A percentile compares a stretch with the other conserved stretches of the same genome.
Evolutionary conservation across 2,888 invertebrate species (phyloP).

Genomic region (Drosophila anomelani): DNA sequence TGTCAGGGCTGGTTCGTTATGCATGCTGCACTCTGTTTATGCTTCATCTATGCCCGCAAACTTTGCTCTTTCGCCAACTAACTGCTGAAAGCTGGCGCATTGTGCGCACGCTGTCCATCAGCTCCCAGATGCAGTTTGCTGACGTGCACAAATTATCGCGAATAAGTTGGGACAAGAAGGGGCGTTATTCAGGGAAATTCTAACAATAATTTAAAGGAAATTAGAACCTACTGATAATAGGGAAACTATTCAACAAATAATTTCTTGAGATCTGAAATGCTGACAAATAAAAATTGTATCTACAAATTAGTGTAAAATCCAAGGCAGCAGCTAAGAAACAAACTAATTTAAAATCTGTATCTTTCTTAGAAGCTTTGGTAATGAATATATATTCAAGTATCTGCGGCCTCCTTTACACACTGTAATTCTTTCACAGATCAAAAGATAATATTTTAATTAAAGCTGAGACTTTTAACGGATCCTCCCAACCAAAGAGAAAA

Average conservation of each 20-base stretch:
- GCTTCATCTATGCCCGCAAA: conserved; percentile 26
- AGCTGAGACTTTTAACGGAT: not conserved
- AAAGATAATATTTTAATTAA: not conserved
- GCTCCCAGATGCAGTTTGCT: conserved; percentile 35
- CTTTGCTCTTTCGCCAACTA: conserved; percentile 51
- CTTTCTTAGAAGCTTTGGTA: not conserved
- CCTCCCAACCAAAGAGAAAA: not conserved
- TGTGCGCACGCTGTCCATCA: conserved; percentile 49
- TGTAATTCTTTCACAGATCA: not conserved
- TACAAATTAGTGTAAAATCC: too few relatives aligned
- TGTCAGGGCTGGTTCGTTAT: conserved; percentile 49
- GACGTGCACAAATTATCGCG: conserved; percentile 29
- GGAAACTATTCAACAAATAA: too few relatives aligned
- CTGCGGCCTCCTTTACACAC: not conserved
- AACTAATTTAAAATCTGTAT: not conserved
- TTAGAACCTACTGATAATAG: too few relatives aligned
- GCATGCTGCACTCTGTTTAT: conserved; percentile 39
- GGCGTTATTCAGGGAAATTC: not conserved
- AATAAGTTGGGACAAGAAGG: conserved; percentile 2
- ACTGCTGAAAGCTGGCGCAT: conserved; percentile 71
- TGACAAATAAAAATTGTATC: too few relatives aligned
- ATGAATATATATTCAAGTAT: not conserved
- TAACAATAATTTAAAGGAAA: too few relatives aligned
- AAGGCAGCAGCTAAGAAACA: not conserved
- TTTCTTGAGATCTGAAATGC: too few relatives aligned